Percentiles rank a stretch among this genome's conserved stretches.
phyloP scores from a whole-genome alignment of 2,113 vertebrate species.

The Phocoena sinus region DNA sequence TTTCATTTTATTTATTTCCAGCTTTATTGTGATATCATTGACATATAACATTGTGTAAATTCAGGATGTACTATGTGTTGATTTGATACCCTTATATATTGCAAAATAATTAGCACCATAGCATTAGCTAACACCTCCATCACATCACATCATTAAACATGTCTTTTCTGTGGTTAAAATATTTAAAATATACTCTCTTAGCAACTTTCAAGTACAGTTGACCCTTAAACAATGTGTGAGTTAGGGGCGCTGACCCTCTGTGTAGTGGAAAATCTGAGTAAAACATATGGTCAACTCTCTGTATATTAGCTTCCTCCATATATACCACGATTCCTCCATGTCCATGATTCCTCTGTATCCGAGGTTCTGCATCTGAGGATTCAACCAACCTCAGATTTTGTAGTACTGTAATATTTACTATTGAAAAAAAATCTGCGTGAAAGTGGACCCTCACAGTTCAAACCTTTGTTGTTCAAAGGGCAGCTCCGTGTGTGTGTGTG shows the following conservation, averaged over 20 bases:
- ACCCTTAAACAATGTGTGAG: neutral
- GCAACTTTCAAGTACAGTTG: neutral
- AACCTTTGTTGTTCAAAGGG: neutral
- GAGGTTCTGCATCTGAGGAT: neutral
- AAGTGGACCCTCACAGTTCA: neutral
- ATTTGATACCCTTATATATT: neutral
- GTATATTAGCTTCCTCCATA: neutral
- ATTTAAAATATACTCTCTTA: neutral
- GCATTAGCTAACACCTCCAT: neutral
- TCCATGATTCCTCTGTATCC: neutral
- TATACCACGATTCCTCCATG: neutral
- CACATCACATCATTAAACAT: neutral
- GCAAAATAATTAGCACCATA: neutral
- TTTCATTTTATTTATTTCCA: neutral
- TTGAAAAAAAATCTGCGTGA: neutral
- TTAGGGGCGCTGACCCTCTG: neutral
- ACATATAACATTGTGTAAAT: neutral
- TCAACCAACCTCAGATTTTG: neutral
- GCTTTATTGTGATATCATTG: neutral
- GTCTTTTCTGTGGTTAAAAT: neutral
- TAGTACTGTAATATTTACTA: neutral
- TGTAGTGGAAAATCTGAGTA: neutral
- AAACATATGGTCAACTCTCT: neutral
- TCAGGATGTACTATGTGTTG: neutral
- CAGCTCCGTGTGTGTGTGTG: neutral